Evolutionary conservation across 2,797 vertebrate species (phyloP).

Genomic region (Otolemur crassicaudatus): DNA sequence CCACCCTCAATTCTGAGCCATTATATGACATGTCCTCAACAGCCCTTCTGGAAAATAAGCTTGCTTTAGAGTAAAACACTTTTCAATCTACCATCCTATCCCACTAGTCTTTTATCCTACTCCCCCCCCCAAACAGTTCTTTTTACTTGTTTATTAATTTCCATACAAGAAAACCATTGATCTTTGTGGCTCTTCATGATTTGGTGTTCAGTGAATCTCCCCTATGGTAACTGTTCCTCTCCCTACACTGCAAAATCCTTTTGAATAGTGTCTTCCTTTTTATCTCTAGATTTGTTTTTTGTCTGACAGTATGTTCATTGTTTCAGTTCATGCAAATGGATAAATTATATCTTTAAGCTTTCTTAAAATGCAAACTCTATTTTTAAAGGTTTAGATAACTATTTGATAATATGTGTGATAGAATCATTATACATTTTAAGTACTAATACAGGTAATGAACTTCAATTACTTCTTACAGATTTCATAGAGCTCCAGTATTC

Average conservation of each 20-base stretch:
- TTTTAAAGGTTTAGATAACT: not conserved
- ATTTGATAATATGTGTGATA: not conserved
- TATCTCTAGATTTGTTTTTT: not conserved
- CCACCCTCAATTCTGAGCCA: no score
- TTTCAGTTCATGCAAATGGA: not conserved
- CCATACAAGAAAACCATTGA: not conserved
- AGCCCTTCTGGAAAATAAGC: not conserved
- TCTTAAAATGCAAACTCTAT: not conserved
- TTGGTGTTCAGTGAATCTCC: not conserved
- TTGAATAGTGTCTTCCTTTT: not conserved
- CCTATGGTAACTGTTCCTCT: fast-evolving
- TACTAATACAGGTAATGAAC: not conserved
- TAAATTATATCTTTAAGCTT: not conserved
- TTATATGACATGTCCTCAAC: not conserved
- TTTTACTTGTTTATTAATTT: not conserved
- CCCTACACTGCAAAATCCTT: not conserved
- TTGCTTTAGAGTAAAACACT: not conserved
- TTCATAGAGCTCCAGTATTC: not conserved
- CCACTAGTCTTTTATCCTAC: not conserved
- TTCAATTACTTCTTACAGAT: not conserved
- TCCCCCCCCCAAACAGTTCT: not conserved
- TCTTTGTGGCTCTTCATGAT: not conserved
- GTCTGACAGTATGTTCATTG: not conserved
- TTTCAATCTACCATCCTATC: fast-evolving
- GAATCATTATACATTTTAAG: not conserved